phyloP scores from a whole-genome alignment of 2,797 vertebrate species.

The Gadopsis marmoratus region DNA sequence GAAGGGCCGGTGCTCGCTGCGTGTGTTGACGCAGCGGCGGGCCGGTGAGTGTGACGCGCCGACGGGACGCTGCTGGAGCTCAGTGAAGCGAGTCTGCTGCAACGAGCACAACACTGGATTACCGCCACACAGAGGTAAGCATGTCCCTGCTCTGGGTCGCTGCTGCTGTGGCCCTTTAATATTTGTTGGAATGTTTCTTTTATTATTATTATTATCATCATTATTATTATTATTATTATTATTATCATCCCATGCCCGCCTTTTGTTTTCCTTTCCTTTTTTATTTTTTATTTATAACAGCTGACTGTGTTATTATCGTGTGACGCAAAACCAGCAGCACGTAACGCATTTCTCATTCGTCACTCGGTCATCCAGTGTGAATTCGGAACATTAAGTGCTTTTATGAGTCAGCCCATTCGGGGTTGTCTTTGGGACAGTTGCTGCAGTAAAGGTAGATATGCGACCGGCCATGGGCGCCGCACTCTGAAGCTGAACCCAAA shows the following conservation, averaged over 20 bases:
- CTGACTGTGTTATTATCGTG: slow-evolving; percentile 27
- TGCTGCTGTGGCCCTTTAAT: neutral
- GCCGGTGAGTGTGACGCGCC: slow-evolving; percentile 56
- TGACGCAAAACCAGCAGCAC: slow-evolving; percentile 1
- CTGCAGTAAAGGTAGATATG: slow-evolving; percentile 69
- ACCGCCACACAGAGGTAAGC: slow-evolving; percentile 70
- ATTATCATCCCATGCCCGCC: neutral
- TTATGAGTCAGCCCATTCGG: neutral
- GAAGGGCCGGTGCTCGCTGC: slow-evolving; percentile 49
- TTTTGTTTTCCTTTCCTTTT: neutral
- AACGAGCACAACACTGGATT: slow-evolving; percentile 73
- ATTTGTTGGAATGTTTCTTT: neutral
- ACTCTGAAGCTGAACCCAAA: slow-evolving; percentile 44
- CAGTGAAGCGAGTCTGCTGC: slow-evolving; percentile 68
- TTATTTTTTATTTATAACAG: too few relatives aligned
- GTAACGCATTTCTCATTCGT: neutral
- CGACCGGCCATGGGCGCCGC: slow-evolving; percentile 57
- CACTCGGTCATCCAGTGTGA: neutral
- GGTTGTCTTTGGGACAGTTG: slow-evolving; percentile 69
- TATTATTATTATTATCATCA: too few relatives aligned
- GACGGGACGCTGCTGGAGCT: slow-evolving; percentile 57
- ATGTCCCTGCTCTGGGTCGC: slow-evolving; percentile 10
- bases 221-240: too few relatives aligned
- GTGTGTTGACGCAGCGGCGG: slow-evolving; percentile 55
- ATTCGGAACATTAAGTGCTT: neutral